Evolutionary conservation across 2,888 invertebrate genomes (phyloP), one percentile per base, ranked within the genome.

Genomic region (Ennomos fuscantarius): DNA sequence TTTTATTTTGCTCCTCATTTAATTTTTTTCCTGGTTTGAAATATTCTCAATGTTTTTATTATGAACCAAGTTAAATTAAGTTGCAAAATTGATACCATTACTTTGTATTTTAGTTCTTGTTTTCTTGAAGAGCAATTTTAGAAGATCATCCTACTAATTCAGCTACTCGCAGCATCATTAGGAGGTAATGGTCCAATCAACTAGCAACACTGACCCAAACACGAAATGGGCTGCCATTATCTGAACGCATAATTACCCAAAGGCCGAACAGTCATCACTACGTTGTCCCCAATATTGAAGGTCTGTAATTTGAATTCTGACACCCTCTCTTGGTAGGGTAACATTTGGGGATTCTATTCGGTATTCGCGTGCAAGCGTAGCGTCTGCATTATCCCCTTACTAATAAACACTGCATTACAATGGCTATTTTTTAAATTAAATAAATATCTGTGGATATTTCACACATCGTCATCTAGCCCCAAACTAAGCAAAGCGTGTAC

Each of bases 191-290:
- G 39, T n/a, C 35, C 55, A 52, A 55, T 49, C 51, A 52, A 41
- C 47, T 34, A 32, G 48, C 48, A 42, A 60, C 52, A 33, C 51
- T 41, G 49, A 48, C 37, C 37, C 33, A 24, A 43, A 55, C 48
- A 11, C 39, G 44, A 48, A 55, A 52, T 55, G 46, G 46, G 33
- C 13, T 45, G 49, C 49, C 39, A 53, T 60, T 60, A 56, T 39
- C 49, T 46, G 33, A 36, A 43, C 44, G 55, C 56, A 53, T 56
- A 60, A 60, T 60, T 60, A 60, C 42, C 34, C 46, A 32, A 55
- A 55, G 55, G 59, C 49, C 39, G 31, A 34, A 9, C 41, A 56
- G 46, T 42, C 53, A 39, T 53, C 56, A 35, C 36, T 8, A n/a
- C 41, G 37, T 37, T 46, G 34, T 13, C 9, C 15, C 40, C 49